Evolutionary conservation across 2,113 vertebrate genomes (phyloP).

Genomic region (Climacteris rufus): DNA sequence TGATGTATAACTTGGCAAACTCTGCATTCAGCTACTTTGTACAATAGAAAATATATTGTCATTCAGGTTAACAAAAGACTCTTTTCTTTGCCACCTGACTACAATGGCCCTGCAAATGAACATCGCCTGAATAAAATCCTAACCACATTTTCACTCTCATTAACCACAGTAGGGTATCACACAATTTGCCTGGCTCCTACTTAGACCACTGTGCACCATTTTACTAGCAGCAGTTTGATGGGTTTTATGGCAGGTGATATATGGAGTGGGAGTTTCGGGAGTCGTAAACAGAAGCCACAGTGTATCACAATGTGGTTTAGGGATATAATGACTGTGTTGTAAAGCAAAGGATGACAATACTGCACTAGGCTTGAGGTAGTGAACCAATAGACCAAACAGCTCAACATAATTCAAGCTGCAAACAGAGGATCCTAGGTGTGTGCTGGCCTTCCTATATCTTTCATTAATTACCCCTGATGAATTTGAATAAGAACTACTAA

Average conservation of each 20-base stretch:
- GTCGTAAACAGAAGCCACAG: conserved; percentile 83
- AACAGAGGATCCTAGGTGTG: conserved; percentile 52
- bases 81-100: conserved; percentile 75
- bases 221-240: conserved; percentile 83
- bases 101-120: conserved; percentile 82
- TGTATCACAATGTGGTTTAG: conserved; percentile 85
- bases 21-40: conserved; percentile 55
- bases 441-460: conserved; percentile 45
- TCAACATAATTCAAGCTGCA: conserved; percentile 74
- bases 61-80: conserved; percentile 79
- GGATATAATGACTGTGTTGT: conserved; percentile 85
- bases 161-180: conserved; percentile 85
- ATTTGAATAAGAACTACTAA: conserved; percentile 72
- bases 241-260: conserved; percentile 88
- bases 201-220: conserved; percentile 81
- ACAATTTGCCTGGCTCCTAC: conserved; percentile 82
- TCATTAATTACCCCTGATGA: conserved; percentile 72
- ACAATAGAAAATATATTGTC: conserved; percentile 80
- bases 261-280: conserved; percentile 84
- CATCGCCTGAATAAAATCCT: conserved; percentile 82
- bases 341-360: conserved; percentile 82
- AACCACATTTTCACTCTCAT: conserved; percentile 86
- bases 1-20: conserved; percentile 76
- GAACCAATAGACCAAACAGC: conserved; percentile 80
- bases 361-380: conserved; percentile 73